Percentiles rank a stretch among this genome's conserved stretches.
phyloP scores from a whole-genome alignment of 2,113 vertebrate species.

The Tursiops truncatus region DNA sequence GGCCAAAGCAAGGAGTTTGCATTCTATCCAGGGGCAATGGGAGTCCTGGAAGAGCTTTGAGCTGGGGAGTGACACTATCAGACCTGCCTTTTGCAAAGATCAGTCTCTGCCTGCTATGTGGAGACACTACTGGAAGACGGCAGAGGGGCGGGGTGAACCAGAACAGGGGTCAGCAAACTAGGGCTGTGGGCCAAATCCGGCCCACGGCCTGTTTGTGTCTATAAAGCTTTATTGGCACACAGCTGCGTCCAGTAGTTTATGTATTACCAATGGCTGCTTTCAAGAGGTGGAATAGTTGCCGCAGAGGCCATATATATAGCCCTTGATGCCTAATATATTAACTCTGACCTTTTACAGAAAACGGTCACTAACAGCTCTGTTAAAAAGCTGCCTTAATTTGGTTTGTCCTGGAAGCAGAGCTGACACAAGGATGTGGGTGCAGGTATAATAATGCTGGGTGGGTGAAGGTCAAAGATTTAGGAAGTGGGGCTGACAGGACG shows the following conservation, averaged over 20 bases:
- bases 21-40: too few species aligned
- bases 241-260: accelerated
- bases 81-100: not conserved
- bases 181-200: accelerated
- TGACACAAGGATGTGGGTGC: not conserved
- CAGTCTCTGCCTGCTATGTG: not conserved
- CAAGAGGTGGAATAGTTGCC: not conserved
- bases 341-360: not conserved
- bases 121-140: not conserved
- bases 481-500: accelerated
- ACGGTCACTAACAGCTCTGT: not conserved
- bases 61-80: not conserved
- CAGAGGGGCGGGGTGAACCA: accelerated
- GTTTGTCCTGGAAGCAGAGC: not conserved
- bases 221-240: not conserved
- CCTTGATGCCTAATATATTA: accelerated
- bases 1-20: not conserved
- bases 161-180: too few species aligned
- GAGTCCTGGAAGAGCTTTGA: not conserved
- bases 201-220: not conserved
- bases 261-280: not conserved
- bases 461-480: not conserved
- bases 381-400: too few species aligned
- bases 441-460: not conserved
- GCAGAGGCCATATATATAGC: accelerated